These are phyloP conservation scores for Podotricha telesiphe DNA, from an alignment of 2,888 invertebrate species.

Conservation along the genomic window DNA sequence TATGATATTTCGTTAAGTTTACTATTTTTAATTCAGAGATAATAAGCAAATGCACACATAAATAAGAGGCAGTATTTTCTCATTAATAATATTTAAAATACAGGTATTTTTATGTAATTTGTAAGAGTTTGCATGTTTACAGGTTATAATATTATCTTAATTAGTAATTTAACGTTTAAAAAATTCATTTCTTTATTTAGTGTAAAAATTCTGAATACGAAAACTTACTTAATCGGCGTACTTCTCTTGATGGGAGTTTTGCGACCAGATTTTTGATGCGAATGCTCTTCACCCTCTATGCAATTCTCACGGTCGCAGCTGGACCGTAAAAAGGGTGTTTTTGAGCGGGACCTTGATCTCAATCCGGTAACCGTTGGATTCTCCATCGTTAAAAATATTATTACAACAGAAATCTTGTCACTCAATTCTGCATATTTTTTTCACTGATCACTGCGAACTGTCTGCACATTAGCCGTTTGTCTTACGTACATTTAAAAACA, in stretches of 20 bases:
- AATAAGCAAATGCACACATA: not conserved
- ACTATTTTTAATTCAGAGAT: not conserved
- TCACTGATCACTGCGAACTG: conserved; percentile 46
- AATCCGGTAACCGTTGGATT: conserved; percentile 79
- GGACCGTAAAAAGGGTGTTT: conserved; percentile 86
- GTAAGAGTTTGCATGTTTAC: not conserved
- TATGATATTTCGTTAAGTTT: not conserved
- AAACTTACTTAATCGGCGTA: conserved; percentile 79
- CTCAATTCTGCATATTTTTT: conserved; percentile 47
- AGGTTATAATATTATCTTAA: not conserved
- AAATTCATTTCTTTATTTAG: not conserved
- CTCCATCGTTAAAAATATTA: conserved; percentile 60
- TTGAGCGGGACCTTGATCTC: conserved; percentile 88
- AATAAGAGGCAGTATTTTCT: not conserved
- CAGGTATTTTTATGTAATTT: not conserved
- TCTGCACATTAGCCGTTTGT: conserved; percentile 43
- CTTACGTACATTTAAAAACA: conserved; percentile 56
- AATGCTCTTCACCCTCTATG: conserved; percentile 78
- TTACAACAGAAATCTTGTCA: conserved; percentile 34
- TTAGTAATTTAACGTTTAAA: not conserved
- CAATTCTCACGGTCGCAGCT: conserved; percentile 84
- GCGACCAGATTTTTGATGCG: conserved; percentile 77
- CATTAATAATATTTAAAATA: not conserved
- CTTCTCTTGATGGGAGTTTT: conserved; percentile 77
- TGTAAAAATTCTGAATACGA: not conserved